These are phyloP conservation scores for Scelioninae gen. 1 DNA, from an alignment of 2,888 invertebrate species.

Conservation along the genomic window DNA sequence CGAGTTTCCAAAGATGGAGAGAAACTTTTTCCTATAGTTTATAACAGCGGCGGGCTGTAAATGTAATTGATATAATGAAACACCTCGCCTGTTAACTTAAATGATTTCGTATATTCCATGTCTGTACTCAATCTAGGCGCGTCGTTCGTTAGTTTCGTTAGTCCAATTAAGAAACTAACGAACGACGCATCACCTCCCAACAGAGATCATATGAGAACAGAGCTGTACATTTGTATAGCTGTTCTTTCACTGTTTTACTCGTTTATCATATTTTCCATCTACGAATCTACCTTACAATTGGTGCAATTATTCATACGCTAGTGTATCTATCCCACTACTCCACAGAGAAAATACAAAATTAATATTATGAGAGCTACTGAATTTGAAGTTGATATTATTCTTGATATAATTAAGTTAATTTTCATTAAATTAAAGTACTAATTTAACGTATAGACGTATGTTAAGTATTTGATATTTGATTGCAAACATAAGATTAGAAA, in stretches of 20 bases:
- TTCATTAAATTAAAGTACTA: background rate
- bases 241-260: constrained; percentile 4
- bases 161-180: constrained; percentile 51
- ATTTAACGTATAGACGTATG: too few species aligned
- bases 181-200: constrained; percentile 27
- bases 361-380: constrained; percentile 5
- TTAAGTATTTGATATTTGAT: too few species aligned
- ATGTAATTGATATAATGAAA: constrained; percentile 35
- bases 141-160: constrained; percentile 41
- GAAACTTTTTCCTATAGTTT: background rate
- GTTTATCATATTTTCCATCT: constrained; percentile 22
- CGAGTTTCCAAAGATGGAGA: background rate
- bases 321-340: background rate
- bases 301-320: constrained; percentile 28
- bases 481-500: too few species aligned
- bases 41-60: constrained; percentile 4
- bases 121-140: constrained; percentile 26
- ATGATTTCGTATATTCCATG: constrained; percentile 23
- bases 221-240: background rate
- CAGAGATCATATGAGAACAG: constrained; percentile 27
- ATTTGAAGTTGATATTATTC: constrained; percentile 5
- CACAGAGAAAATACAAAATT: constrained; percentile 2
- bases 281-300: constrained; percentile 26
- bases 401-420: constrained; percentile 1
- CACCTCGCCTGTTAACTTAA: constrained; percentile 32